phyloP scores from a whole-genome alignment of 2,113 vertebrate genomes.

The Myrmecophaga tridactyla region DNA sequence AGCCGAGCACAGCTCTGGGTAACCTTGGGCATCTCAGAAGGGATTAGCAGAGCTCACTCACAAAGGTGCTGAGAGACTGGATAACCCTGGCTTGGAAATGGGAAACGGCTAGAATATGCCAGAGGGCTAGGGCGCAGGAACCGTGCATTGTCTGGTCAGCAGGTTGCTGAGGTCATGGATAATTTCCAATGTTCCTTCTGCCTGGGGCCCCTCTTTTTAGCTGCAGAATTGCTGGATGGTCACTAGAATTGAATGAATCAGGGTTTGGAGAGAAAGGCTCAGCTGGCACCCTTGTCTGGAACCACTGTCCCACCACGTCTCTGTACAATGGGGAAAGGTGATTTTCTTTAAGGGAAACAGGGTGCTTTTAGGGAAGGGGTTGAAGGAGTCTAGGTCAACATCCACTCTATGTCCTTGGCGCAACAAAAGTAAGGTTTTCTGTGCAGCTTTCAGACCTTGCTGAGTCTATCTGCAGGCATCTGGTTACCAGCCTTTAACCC shows the following conservation, averaged over 20 bases:
- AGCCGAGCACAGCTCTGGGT: background rate
- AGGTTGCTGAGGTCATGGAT: background rate
- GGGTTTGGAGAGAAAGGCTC: background rate
- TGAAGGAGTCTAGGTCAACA: background rate
- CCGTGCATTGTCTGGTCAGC: background rate
- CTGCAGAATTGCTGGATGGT: background rate
- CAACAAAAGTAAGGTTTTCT: background rate
- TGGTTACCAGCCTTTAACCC: background rate
- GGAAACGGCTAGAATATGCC: background rate
- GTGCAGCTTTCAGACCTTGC: background rate
- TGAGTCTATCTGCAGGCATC: background rate
- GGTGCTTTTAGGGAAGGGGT: background rate
- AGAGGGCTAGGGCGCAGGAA: no score
- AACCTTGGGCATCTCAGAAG: fast-evolving
- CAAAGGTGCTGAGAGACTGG: background rate
- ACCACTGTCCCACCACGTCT: no score
- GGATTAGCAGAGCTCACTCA: background rate
- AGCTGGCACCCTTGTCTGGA: background rate
- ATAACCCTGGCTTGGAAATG: background rate
- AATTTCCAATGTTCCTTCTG: background rate
- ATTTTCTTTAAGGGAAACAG: background rate
- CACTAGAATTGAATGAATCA: background rate
- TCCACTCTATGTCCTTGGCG: background rate
- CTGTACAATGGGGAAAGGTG: background rate
- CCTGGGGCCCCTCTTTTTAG: background rate